phyloP scores from a whole-genome alignment of 2,888 invertebrate genomes.

The Perizoma affinitatum region DNA sequence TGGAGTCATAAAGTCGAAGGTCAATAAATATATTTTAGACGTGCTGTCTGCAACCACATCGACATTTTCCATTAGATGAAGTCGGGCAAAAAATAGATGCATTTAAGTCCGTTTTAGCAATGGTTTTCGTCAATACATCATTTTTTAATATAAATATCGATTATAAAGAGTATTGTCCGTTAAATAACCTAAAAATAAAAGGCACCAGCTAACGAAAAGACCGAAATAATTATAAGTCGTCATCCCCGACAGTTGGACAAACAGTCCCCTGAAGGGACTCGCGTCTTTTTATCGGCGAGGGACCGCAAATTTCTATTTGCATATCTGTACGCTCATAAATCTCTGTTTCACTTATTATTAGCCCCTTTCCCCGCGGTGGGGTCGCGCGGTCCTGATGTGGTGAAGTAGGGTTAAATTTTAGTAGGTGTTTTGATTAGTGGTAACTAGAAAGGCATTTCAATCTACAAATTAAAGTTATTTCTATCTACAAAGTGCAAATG shows the following conservation, averaged over 20 bases:
- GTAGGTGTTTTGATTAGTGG: slow-evolving; percentile 27
- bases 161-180: not conserved
- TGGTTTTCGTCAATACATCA: too few species aligned
- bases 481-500: not conserved
- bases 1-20: too few species aligned
- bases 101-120: too few species aligned
- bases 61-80: too few species aligned
- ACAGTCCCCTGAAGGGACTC: slow-evolving; percentile 67
- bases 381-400: slow-evolving; percentile 53
- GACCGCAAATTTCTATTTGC: slow-evolving; percentile 83
- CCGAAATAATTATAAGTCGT: slow-evolving; percentile 74
- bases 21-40: too few species aligned
- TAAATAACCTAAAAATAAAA: slow-evolving; percentile 12
- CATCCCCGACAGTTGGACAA: slow-evolving; percentile 77
- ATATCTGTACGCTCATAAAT: slow-evolving; percentile 83
- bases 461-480: slow-evolving; percentile 7
- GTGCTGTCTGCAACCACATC: too few species aligned
- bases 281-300: slow-evolving; percentile 81
- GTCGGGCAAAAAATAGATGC: too few species aligned
- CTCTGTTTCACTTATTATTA: slow-evolving; percentile 84
- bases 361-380: slow-evolving; percentile 60
- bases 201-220: slow-evolving; percentile 33
- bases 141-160: too few species aligned
- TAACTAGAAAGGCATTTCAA: slow-evolving; percentile 8
- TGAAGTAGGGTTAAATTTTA: slow-evolving; percentile 50